Conservation (phyloP, 1,140 invertebrate genomes). For the Sarcophaga peregrina region DNA sequence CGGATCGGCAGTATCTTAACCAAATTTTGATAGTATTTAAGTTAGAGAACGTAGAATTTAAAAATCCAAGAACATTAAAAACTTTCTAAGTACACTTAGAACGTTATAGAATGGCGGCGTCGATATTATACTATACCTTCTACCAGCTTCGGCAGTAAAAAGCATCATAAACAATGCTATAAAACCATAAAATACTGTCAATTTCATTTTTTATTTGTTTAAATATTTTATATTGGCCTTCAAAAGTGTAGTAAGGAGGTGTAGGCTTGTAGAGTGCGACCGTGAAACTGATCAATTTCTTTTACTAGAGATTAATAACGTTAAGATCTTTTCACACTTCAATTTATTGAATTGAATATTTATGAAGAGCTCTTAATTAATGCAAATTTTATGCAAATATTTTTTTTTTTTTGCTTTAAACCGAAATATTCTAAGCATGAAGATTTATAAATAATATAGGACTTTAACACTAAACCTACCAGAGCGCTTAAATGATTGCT, state of each 20-base stretch:
- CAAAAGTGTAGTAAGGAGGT: neutral
- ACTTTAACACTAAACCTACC: no score
- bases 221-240: neutral
- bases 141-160: neutral
- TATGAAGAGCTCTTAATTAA: neutral
- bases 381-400: neutral
- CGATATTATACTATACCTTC: no score
- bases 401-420: neutral
- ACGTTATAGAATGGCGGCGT: no score
- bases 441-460: no score
- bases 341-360: neutral
- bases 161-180: neutral
- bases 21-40: no score
- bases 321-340: neutral
- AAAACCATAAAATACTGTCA: slow-evolving; percentile 6
- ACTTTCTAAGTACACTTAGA: no score
- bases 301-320: neutral
- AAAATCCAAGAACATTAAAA: no score
- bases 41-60: no score
- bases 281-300: slow-evolving; percentile 12
- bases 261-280: neutral
- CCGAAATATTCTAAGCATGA: no score
- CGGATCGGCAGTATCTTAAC: no score
- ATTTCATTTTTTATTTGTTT: neutral
- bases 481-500: no score